Evolutionary conservation across 2,888 invertebrate genomes (phyloP), one percentile per base, ranked within the genome.

Genomic region (Hedychridium roseum): DNA sequence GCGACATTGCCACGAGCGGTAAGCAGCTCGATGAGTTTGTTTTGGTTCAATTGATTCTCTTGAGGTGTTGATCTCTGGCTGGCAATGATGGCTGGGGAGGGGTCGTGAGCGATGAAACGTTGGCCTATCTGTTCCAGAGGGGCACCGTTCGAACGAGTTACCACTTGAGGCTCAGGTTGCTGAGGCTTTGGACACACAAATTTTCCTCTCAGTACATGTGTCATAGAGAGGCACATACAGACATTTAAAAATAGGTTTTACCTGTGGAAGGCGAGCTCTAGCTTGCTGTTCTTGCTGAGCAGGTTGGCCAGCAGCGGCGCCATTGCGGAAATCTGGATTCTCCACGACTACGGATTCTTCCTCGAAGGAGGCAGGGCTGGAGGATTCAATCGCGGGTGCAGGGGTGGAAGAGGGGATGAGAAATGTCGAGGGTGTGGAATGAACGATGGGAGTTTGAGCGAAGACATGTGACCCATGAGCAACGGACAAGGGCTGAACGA

Each of bases 1-100:
- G 80, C 72, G 2, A 80, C 74, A 21, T 77, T 79, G 44, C 79
- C 80, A 37, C 67, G 77, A 43, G 79, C 84, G 45, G 75, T 83
- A 23, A 83, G 71, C 31, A 85, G 74, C 23, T 83, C 80, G 61
- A 84, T 78, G 15, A 84, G 80, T 48, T 80, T 80, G 41, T 81
- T 79, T 60, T 84, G 82, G 57, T 82, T 82, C 17, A 67, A 68
- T 49, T 74, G 68, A 52, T 71, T 73, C 52, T 80, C 76, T 45
- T 80, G 77, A n/a, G n/a, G n/a, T n/a, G n/a, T n/a, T n/a, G n/a
- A 56, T 42, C 73, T 66, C 1, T 70, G 58, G 38, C 78, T 78
- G 12, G 74, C 64, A 31, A 80, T 64, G 0, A 76, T 64, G 4
- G 59, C 20, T 9, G 74, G 66, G 0, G 65, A 57, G 7, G 68